Base-by-base conservation (phyloP, 2,113 vertebrate species). In the Antigone vipio region DNA sequence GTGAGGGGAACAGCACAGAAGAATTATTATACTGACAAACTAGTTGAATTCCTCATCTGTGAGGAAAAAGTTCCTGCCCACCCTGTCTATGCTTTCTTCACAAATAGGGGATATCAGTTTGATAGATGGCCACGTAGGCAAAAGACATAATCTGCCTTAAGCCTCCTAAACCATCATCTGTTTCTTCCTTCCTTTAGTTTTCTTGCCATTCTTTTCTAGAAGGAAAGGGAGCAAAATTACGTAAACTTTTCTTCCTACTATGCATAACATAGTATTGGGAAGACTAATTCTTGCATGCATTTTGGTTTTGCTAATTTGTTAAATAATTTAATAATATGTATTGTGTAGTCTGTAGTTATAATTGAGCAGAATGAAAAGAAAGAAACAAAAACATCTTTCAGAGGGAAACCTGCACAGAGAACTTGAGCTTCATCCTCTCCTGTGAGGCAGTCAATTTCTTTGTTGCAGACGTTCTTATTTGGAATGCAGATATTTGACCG, bases 371-470 rank as follows among this genome's bases (percentile, higher is more conserved):
- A 55, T 35, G 63, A 59, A 92, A 63, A 16, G 38, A 55, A 73
- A 66, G 62, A 82, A 74, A 56, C 13, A 91, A 71, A 81, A 69
- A 4, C 40, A 50, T n/a, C 12, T 85, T 84, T 69, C 38, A 71
- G 63, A 85, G 86, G 32, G 52, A 97, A 93, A 98, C 97, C 97
- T 97, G 77, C 42, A 73, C 98, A 98, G 10, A 17, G 35, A 26
- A 20, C 9, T 87, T 98, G 22, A 38, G 34, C 34, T 92, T 99
- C 99, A 29, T 99, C 99, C 15, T 98, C 98, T 56, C 99, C 99
- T 5, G 98, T 98, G 82, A 99, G 97, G 93, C 99, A 99, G 97
- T 99, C 99, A 5, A 96, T 20, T 68, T 99, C 98, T 29, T 97
- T 95, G 19, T 99, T 98, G 22, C 66, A 66, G 5, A 97, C 11